A percentile compares a stretch with the other conserved stretches of the same genome.
Evolutionary conservation across 1,140 invertebrate species (phyloP).

Genomic region (Neotoxoptera formosana): DNA sequence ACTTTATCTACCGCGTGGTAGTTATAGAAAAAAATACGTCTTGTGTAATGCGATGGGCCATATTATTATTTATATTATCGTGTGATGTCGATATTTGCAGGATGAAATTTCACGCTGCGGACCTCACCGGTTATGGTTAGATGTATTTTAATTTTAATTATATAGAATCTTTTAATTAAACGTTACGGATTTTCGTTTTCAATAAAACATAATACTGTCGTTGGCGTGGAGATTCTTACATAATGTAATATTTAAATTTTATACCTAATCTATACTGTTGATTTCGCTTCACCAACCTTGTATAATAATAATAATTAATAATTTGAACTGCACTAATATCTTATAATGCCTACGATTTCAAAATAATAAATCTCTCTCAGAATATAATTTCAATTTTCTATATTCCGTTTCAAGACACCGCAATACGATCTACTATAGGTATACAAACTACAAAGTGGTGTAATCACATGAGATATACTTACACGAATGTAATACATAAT

Average conservation of each 20-base stretch:
- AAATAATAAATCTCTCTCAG: background rate
- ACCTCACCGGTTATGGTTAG: background rate
- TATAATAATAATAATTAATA: background rate
- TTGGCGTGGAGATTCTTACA: background rate
- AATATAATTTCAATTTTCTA: background rate
- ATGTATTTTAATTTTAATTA: background rate
- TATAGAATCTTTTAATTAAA: background rate
- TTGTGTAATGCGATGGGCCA: background rate
- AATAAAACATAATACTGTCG: background rate
- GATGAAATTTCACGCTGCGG: background rate
- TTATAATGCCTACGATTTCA: background rate
- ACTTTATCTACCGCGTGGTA: background rate
- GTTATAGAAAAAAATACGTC: background rate
- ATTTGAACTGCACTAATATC: background rate
- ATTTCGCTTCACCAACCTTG: background rate
- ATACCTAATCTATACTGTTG: background rate
- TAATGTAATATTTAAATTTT: background rate
- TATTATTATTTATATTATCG: background rate
- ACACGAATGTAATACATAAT: background rate
- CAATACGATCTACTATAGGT: background rate
- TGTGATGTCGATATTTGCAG: background rate
- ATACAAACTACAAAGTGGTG: background rate
- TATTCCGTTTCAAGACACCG: background rate
- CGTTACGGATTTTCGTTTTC: background rate
- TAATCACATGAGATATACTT: slow-evolving; percentile 14